A percentile compares a stretch with the other conserved stretches of the same genome.
Evolutionary conservation across 2,888 invertebrate genomes (phyloP).

Genomic region (Dicyrtomina minuta): DNA sequence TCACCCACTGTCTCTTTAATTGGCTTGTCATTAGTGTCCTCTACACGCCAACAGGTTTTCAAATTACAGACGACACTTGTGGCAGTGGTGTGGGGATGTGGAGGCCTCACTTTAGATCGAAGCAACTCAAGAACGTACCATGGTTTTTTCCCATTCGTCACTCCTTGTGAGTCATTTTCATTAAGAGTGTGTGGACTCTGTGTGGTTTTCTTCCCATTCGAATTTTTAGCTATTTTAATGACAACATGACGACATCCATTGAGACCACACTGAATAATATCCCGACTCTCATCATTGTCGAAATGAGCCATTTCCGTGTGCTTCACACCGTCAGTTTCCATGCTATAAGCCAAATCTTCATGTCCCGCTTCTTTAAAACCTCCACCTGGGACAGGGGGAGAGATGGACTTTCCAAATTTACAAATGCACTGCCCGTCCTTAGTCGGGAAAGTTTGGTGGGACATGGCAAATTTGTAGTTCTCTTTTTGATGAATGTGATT

Average conservation of each 20-base stretch:
- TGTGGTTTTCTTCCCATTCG: background rate
- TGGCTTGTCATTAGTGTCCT: background rate
- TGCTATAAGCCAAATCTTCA: constrained; percentile 2
- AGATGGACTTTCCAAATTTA: constrained; percentile 12
- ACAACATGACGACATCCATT: constrained; percentile 15
- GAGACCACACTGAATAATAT: constrained; percentile 22
- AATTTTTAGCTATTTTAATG: constrained; percentile 3
- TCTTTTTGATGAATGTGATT: constrained; percentile 19
- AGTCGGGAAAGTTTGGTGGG: constrained; percentile 7
- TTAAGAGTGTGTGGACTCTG: background rate
- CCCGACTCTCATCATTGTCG: constrained; percentile 10
- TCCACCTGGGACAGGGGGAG: background rate
- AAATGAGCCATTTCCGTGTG: background rate
- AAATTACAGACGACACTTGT: constrained; percentile 15
- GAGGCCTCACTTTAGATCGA: background rate
- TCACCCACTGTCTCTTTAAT: background rate
- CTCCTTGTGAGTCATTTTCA: too few relatives aligned
- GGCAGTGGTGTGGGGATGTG: constrained; percentile 6
- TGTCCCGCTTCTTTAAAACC: background rate
- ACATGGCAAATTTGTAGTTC: constrained; percentile 28
- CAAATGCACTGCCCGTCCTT: constrained; percentile 12
- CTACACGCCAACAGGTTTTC: constrained; percentile 17
- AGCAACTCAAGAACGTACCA: constrained; percentile 11
- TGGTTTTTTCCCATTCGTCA: background rate
- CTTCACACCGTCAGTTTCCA: constrained; percentile 6